A percentile compares a stretch with the other conserved stretches of the same genome.
Evolutionary conservation across 1,140 invertebrate genomes (phyloP).

Genomic region (Coelopa frigida): DNA sequence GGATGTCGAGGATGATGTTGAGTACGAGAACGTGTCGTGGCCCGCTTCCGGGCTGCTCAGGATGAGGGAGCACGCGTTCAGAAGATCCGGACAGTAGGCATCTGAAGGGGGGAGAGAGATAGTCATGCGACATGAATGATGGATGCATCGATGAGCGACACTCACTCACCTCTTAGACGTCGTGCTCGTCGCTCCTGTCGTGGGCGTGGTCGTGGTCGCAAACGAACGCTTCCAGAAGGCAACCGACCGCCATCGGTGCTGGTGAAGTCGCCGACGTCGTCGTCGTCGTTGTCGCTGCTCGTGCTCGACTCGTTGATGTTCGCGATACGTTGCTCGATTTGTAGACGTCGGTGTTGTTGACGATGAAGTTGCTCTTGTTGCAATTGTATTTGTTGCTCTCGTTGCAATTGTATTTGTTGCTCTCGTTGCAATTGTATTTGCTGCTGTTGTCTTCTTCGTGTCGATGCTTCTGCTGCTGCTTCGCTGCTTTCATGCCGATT

Average conservation of each 20-base stretch:
- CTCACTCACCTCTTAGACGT: not conserved
- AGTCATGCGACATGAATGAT: too few species aligned
- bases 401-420: not conserved
- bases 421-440: not conserved
- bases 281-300: slow-evolving; percentile 15
- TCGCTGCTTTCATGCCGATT: not conserved
- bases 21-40: slow-evolving; percentile 36
- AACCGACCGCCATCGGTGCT: slow-evolving; percentile 1
- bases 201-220: not conserved
- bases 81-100: slow-evolving; percentile 41
- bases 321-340: too few species aligned
- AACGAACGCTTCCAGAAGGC: not conserved
- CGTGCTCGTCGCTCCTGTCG: not conserved
- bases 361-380: not conserved
- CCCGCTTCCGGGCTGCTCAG: slow-evolving; percentile 15
- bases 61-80: slow-evolving; percentile 37
- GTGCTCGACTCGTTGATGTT: not conserved
- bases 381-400: not conserved
- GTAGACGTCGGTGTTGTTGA: slow-evolving; percentile 3
- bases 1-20: slow-evolving; percentile 20
- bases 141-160: not conserved
- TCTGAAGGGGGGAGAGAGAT: slow-evolving; percentile 16
- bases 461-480: not conserved
- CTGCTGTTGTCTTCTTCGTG: not conserved
- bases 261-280: slow-evolving; percentile 1